Conservation (phyloP, 2,113 vertebrate genomes). For the Indicator indicator region DNA sequence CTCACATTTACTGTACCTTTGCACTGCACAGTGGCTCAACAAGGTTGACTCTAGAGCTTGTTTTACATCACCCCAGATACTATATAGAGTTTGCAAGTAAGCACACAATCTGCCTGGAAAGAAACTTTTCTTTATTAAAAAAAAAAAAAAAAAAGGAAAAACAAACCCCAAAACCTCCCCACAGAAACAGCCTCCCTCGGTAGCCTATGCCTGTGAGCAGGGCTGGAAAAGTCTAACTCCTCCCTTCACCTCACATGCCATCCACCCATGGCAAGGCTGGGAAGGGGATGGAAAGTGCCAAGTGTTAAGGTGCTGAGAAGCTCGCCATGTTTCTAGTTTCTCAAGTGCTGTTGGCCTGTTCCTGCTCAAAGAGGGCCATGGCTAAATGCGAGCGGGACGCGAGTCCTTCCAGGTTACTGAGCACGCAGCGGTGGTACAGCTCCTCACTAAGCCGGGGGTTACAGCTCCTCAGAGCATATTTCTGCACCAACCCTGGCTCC, state of each 20-base stretch:
- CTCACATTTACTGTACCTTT: not conserved
- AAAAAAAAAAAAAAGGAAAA: not conserved
- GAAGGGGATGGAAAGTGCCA: conserved; percentile 55
- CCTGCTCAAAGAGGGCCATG: conserved; percentile 92
- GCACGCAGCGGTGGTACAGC: conserved; percentile 93
- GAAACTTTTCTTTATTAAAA: conserved; percentile 35
- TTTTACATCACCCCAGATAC: not conserved
- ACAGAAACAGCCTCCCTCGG: not conserved
- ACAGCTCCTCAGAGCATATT: conserved; percentile 85
- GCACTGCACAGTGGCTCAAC: not conserved
- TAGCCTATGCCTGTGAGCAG: not conserved
- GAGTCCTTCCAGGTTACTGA: conserved; percentile 93
- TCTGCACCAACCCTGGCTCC: conserved; percentile 94
- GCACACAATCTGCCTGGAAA: conserved; percentile 1
- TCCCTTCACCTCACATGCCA: not conserved
- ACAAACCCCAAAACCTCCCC: not conserved
- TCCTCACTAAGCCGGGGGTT: conserved; percentile 93
- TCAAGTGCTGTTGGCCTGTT: conserved; percentile 95
- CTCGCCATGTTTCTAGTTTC: not conserved
- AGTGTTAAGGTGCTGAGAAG: conserved; percentile 67
- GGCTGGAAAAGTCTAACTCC: not conserved
- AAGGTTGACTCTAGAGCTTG: not conserved
- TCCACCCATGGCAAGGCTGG: not conserved
- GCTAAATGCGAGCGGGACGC: conserved; percentile 91
- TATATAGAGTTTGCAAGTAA: not conserved